Base-by-base conservation (phyloP, 2,888 invertebrate genomes). In the Ceratothoa steindachneri region DNA sequence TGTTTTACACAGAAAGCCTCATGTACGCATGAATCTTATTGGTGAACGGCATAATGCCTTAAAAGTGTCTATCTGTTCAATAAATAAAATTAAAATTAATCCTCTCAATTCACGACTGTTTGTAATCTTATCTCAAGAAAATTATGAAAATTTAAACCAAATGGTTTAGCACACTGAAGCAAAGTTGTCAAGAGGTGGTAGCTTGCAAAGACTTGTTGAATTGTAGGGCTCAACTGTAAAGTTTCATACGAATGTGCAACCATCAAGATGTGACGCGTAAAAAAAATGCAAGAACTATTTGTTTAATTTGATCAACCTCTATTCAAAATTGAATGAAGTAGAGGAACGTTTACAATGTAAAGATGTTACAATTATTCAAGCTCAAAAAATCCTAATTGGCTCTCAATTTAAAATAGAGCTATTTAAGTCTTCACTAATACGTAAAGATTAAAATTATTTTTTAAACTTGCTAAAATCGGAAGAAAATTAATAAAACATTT, bases 281-380 rank as follows among this genome's bases (percentile, higher is more conserved):
- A 72, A 72, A 66, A 29, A 19, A 52, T 67, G 29, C 28, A 72
- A 67, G 41, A 67, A 29, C 55, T 30, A 72, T 68, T 19, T 72
- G 67, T 68, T 68, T 52, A 1, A 68, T 69, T 68, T 69, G 72
- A 68, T 30, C 28, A 30, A 72, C 68, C 30, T 68, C 27, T 68
- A 68, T 72, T 72, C 52, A 66, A 51, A 72, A 66, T 72, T 67
- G 27, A 66, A 51, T 19, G 67, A 67, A 28, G 51, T 72, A 53
- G 68, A 72, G 67, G 55, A 51, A 22, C 52, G 4, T 5, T 64
- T 74, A 65, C 67, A 70, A 66, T 53, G 71, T 30, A 74, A 66
- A 70, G 67, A 71, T 71, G 67, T 71, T 65, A 71, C 31, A 30
- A 71, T 71, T 51, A 67, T 71, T 74, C 70, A 71, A 67, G 71